Evolutionary conservation across 1,140 invertebrate genomes (phyloP).

Genomic region (Calycopis cecrops): DNA sequence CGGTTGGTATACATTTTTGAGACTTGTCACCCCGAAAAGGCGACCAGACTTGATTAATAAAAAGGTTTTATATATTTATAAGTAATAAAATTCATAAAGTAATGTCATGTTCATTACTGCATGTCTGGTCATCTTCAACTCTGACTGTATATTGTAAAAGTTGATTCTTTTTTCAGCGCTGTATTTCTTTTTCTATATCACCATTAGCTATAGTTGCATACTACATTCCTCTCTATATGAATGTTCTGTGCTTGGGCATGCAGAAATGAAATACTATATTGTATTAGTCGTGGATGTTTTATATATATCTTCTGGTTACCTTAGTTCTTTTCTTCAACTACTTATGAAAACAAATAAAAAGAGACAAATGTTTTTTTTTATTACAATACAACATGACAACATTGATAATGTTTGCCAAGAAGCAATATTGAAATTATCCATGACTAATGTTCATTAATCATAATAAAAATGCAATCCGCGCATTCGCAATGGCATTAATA

Average conservation of each 20-base stretch:
- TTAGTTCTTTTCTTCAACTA: background rate
- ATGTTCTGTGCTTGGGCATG: constrained; percentile 71
- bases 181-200: constrained; percentile 41
- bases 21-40: constrained; percentile 22
- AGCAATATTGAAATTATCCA: constrained; percentile 49
- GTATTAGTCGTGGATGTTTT: constrained; percentile 50
- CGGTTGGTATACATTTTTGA: constrained; percentile 44
- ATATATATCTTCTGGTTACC: constrained; percentile 18
- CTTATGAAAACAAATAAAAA: background rate
- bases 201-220: constrained; percentile 49
- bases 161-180: constrained; percentile 29
- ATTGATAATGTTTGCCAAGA: background rate
- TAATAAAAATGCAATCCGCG: constrained; percentile 56
- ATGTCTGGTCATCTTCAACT: constrained; percentile 69
- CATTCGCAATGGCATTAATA: constrained; percentile 64
- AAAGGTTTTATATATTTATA: background rate
- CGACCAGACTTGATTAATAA: constrained; percentile 57
- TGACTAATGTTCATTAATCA: constrained; percentile 57
- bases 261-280: constrained; percentile 61
- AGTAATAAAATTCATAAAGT: constrained; percentile 12
- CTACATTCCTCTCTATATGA: constrained; percentile 46
- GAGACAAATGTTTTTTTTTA: background rate
- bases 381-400: background rate
- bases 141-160: constrained; percentile 24
- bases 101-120: constrained; percentile 58